Percentiles rank a stretch among this genome's conserved stretches.
Conservation (phyloP, 2,797 vertebrate species). For the Mormyrus proboscirostris region DNA sequence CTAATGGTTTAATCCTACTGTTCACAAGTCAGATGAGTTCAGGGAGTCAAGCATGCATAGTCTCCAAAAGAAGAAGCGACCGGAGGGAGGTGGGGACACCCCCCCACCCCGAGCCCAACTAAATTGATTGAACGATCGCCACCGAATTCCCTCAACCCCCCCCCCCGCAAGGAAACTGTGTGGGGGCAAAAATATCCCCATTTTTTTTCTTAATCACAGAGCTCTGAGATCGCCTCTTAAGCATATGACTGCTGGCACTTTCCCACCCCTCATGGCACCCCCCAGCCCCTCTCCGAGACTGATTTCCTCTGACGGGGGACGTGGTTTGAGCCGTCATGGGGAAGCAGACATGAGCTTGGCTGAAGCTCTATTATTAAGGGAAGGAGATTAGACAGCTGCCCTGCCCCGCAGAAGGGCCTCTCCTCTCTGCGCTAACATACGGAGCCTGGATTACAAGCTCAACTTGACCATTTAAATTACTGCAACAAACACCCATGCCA, state of each 20-base stretch:
- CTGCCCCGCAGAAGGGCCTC: slow-evolving; percentile 66
- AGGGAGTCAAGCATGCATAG: background rate
- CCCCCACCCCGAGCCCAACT: background rate
- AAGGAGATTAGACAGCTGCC: slow-evolving; percentile 70
- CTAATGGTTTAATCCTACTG: slow-evolving; percentile 15
- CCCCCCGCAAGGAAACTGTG: background rate
- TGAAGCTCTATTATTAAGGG: slow-evolving; percentile 64
- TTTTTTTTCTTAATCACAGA: background rate
- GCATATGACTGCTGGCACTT: background rate
- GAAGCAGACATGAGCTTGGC: slow-evolving; percentile 54
- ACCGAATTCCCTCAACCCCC: background rate
- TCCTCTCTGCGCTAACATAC: slow-evolving; percentile 66
- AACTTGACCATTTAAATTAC: slow-evolving; percentile 75
- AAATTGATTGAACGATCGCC: background rate
- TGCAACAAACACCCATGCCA: slow-evolving; percentile 69
- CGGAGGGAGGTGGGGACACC: background rate
- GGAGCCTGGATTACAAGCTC: slow-evolving; percentile 65
- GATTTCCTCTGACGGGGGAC: slow-evolving; percentile 10
- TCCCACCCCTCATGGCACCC: background rate
- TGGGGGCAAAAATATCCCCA: background rate
- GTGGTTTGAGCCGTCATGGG: slow-evolving; percentile 22
- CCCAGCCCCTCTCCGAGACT: background rate
- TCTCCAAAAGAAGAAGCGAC: background rate
- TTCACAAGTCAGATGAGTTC: slow-evolving; percentile 6
- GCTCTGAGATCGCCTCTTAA: background rate